Percentiles rank a stretch among this genome's conserved stretches.
Evolutionary conservation across 2,113 vertebrate genomes (phyloP).

Genomic region (Xyliphius kryptos): DNA sequence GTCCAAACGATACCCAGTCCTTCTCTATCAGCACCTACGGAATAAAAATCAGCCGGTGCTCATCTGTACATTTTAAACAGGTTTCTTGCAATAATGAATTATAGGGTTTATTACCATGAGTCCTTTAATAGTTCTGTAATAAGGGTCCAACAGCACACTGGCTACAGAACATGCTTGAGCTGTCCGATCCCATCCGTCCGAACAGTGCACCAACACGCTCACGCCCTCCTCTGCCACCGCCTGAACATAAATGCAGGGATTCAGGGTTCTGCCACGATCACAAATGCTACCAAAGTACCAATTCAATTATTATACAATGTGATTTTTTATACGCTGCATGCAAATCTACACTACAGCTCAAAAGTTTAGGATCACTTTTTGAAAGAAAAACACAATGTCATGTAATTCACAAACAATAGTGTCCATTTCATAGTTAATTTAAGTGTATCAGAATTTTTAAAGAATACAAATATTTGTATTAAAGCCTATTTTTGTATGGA

Average conservation of each 20-base stretch:
- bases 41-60: slow-evolving; percentile 12
- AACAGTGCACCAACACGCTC: slow-evolving; percentile 94
- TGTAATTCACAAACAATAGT: too few species aligned
- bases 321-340: too few species aligned
- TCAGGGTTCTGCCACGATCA: neutral
- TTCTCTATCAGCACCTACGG: slow-evolving; percentile 87
- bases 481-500: too few species aligned
- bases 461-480: too few species aligned
- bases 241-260: slow-evolving; percentile 54
- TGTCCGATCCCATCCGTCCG: slow-evolving; percentile 95
- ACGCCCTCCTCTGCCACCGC: slow-evolving; percentile 88
- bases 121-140: slow-evolving; percentile 88
- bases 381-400: too few species aligned
- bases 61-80: too few species aligned
- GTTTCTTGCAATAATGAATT: too few species aligned
- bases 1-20: slow-evolving; percentile 95
- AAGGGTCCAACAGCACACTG: slow-evolving; percentile 81
- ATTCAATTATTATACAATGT: too few species aligned
- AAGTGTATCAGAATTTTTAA: too few species aligned
- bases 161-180: slow-evolving; percentile 94
- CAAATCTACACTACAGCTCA: too few species aligned
- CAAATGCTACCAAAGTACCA: neutral
- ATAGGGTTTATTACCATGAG: slow-evolving; percentile 73
- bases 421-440: too few species aligned
- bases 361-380: too few species aligned